A percentile compares a stretch with the other conserved stretches of the same genome.
These are phyloP conservation scores for Drosophila subquinaria DNA, from an alignment of 2,888 invertebrate species.

Conservation along the genomic window DNA sequence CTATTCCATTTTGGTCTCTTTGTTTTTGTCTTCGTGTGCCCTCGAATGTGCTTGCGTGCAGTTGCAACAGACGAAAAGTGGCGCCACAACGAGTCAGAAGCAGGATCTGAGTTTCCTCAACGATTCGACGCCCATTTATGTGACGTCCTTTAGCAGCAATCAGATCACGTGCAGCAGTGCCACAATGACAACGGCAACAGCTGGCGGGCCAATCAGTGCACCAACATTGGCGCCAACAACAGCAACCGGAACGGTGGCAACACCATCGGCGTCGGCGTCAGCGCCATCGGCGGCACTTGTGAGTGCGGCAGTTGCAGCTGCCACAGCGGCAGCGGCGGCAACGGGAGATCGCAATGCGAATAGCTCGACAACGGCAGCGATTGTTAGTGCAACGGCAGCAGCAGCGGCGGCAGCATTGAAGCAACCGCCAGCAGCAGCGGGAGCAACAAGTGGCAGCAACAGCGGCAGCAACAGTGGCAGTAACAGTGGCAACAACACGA, in stretches of 20 bases:
- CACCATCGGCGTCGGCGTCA: conserved; percentile 55
- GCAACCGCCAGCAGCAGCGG: conserved; percentile 86
- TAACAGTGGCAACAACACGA: conserved; percentile 91
- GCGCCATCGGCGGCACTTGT: conserved; percentile 62
- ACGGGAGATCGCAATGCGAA: conserved; percentile 57
- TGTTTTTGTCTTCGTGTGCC: background rate
- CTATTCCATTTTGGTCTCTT: background rate
- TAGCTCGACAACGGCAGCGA: conserved; percentile 65
- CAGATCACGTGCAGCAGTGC: conserved; percentile 86
- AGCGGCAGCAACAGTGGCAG: conserved; percentile 83
- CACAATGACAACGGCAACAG: conserved; percentile 86
- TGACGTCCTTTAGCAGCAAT: conserved; percentile 89
- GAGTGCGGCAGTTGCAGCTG: conserved; percentile 62
- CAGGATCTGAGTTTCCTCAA: conserved; percentile 92
- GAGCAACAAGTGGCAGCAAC: conserved; percentile 86
- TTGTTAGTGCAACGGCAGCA: conserved; percentile 52
- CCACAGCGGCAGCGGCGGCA: conserved; percentile 56
- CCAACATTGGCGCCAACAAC: conserved; percentile 67
- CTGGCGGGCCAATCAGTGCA: conserved; percentile 82
- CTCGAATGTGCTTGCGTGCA: conserved; percentile 24
- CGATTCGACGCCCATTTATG: conserved; percentile 93
- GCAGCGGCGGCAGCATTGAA: conserved; percentile 56
- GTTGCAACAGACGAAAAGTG: conserved; percentile 85
- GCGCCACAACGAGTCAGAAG: conserved; percentile 84
- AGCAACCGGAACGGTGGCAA: conserved; percentile 48